Base-by-base conservation (phyloP, 37 sponge, comb jelly and placozoan genomes). In the Mnemiopsis leidyi region DNA sequence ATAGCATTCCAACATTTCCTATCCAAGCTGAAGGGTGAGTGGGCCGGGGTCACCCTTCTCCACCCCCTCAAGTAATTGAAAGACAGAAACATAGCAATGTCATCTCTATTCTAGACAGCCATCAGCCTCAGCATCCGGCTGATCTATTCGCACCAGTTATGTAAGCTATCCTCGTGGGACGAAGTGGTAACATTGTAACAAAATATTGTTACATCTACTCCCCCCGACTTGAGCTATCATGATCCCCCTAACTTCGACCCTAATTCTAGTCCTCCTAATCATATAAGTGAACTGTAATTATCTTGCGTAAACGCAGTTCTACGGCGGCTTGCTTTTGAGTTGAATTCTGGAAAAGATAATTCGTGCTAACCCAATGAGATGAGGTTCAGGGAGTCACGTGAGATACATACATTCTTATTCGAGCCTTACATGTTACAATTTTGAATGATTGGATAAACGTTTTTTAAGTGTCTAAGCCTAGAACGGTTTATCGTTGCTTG, bases 401-500 rank as follows among this genome's bases (percentile, higher is more conserved):
- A 77, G 32, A 16, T 16, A 3, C 34, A 32, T 32, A 77, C 79
- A 77, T 77, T 77, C 79, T 77, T 29, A 48, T 48, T 71, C 73
- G 73, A 71, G 73, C 34, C 36, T 34, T 77, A 77, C 79, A 77
- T 77, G 79, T 77, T 77, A 77, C 79, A 77, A 77, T 77, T 26
- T 77, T 77, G 79, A 77, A 77, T 77, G 79, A 77, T 77, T 77
- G 35, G 79, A 77, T 77, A 77, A 77, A 77, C 79, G 79, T 20
- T 77, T 77, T 77, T 77, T 77, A 77, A 77, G 79, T 77, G 79
- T 77, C 79, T 31, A 31, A 77, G 79, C 32, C 79, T 77, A 31
- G 79, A 77, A 77, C 79, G 79, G 36, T 34, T 77, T 77, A 77
- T 77, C 79, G 79, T 18, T 77, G 79, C 79, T 77, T 77, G 79